A percentile compares a stretch with the other conserved stretches of the same genome.
Conservation (phyloP, 2,797 vertebrate species). For the Hemitrygon akajei region DNA sequence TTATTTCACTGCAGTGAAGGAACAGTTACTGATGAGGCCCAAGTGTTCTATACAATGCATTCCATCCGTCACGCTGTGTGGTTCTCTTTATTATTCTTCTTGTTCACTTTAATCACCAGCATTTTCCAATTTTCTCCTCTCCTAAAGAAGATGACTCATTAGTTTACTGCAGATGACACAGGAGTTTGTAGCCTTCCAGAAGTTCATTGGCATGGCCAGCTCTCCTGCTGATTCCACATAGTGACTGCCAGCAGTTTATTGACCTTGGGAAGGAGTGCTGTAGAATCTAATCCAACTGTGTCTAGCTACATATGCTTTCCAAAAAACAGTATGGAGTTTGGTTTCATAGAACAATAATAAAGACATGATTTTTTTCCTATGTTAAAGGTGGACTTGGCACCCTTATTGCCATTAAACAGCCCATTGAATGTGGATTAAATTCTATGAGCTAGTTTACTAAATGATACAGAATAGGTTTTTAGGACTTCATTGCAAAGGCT, state of each 20-base stretch:
- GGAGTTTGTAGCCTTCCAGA: background rate
- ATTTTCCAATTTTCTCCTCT: background rate
- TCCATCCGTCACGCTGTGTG: constrained; percentile 2
- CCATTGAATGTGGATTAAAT: background rate
- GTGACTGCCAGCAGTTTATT: background rate
- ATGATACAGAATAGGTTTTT: background rate
- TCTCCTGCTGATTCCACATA: background rate
- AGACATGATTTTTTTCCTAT: background rate
- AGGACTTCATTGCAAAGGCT: background rate
- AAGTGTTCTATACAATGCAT: background rate
- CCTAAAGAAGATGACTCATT: background rate
- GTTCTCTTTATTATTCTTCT: background rate
- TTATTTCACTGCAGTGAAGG: background rate
- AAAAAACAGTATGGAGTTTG: background rate
- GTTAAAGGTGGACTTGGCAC: background rate
- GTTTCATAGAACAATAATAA: background rate
- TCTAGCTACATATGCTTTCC: background rate
- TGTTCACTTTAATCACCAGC: background rate
- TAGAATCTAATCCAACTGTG: background rate
- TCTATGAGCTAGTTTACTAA: background rate
- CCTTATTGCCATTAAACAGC: background rate
- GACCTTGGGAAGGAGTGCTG: background rate
- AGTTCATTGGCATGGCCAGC: background rate
- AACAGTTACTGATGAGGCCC: background rate
- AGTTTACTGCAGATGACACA: background rate